Percentiles rank a stretch among this genome's conserved stretches.
phyloP scores from a whole-genome alignment of 2,113 vertebrate genomes.

The Etheostoma cragini region DNA sequence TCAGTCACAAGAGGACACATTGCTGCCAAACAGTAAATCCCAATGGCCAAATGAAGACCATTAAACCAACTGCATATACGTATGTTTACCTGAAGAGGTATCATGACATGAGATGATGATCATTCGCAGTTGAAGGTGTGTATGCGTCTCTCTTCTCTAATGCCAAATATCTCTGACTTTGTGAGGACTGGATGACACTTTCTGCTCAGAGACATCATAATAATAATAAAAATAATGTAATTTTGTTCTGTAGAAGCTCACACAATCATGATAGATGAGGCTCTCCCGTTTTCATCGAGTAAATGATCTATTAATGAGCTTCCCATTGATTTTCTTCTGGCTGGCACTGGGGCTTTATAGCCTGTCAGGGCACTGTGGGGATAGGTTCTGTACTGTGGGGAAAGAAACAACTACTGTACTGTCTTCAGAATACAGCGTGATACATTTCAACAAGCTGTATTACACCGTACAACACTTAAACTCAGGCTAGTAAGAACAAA shows the following conservation, averaged over 20 bases:
- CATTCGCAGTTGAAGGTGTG: not conserved
- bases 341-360: slow-evolving; percentile 11
- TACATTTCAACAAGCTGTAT: not conserved
- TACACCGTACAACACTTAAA: not conserved
- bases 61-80: not conserved
- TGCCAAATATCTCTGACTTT: not conserved
- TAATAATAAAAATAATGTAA: slow-evolving; percentile 46
- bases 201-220: slow-evolving; percentile 13
- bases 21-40: too few species aligned
- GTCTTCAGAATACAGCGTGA: not conserved
- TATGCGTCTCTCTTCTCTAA: not conserved
- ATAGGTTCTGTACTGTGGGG: not conserved
- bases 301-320: slow-evolving; percentile 55
- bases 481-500: not conserved
- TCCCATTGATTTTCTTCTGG: slow-evolving; percentile 33
- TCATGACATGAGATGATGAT: not conserved
- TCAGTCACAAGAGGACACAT: not conserved
- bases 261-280: slow-evolving; percentile 35
- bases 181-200: not conserved
- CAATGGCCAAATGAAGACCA: not conserved
- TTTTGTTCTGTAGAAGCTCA: slow-evolving; percentile 22
- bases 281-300: slow-evolving; percentile 27
- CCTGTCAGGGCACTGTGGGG: not conserved
- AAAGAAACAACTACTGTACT: slow-evolving; percentile 15
- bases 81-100: not conserved